A percentile compares a stretch with the other conserved stretches of the same genome.
Evolutionary conservation across 1,140 invertebrate genomes (phyloP).

Genomic region (Panagrolaimus sp.): DNA sequence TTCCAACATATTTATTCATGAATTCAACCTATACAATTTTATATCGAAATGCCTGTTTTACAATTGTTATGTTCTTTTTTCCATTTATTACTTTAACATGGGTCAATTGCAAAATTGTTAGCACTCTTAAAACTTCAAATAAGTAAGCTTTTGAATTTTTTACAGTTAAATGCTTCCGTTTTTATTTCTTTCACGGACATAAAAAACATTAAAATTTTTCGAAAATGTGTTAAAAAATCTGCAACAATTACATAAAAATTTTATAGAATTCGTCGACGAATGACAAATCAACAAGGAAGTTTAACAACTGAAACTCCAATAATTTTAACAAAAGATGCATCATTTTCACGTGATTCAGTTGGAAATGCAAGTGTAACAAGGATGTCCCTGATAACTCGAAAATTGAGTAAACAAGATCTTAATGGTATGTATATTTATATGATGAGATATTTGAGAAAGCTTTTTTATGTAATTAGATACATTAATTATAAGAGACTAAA

Average conservation of each 20-base stretch:
- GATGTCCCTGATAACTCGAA: constrained; percentile 4
- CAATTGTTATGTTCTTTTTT: constrained; percentile 26
- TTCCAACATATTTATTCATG: constrained; percentile 6
- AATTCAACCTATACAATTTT: constrained; percentile 1
- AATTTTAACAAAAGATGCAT: too few species aligned
- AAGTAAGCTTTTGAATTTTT: not conserved
- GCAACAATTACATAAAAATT: not conserved
- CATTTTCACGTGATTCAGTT: not conserved
- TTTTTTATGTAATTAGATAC: too few species aligned
- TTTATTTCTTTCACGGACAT: not conserved
- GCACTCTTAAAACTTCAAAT: constrained; percentile 17
- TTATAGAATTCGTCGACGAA: constrained; percentile 11
- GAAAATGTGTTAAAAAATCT: not conserved
- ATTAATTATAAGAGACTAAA: too few species aligned
- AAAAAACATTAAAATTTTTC: not conserved
- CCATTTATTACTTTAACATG: constrained; percentile 23
- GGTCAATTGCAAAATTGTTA: constrained; percentile 25
- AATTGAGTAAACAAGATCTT: constrained; percentile 15
- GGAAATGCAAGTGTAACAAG: not conserved
- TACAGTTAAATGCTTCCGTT: not conserved
- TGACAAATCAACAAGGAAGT: constrained; percentile 1
- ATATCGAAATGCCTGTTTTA: constrained; percentile 22
- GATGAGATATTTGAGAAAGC: too few species aligned
- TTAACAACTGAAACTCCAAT: not conserved
- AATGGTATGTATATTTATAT: not conserved